Percentiles rank a stretch among this genome's conserved stretches.
Evolutionary conservation across 2,797 vertebrate genomes (phyloP).

Genomic region (Catamblyrhynchus diadema): DNA sequence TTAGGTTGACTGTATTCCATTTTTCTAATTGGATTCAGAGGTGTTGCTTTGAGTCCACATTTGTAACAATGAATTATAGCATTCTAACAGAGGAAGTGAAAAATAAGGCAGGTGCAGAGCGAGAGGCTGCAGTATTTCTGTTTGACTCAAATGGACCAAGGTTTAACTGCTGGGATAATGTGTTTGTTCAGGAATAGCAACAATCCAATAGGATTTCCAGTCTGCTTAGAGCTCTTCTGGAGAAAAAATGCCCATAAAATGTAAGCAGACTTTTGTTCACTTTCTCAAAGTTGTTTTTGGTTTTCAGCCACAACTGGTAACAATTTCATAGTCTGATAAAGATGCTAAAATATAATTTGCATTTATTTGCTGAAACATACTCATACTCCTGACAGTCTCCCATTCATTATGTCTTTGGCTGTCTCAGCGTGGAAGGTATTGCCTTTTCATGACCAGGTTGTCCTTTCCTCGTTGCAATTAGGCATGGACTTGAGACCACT

Average conservation of each 20-base stretch:
- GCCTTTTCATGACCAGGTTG: not conserved
- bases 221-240: not conserved
- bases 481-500: not conserved
- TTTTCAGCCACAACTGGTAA: not conserved
- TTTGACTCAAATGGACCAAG: not conserved
- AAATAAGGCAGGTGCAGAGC: not conserved
- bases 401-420: not conserved
- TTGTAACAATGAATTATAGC: not conserved
- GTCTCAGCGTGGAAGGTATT: not conserved
- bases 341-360: not conserved
- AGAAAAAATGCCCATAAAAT: not conserved
- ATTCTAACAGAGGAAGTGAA: not conserved
- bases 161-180: not conserved
- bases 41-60: not conserved
- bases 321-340: not conserved
- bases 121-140: not conserved
- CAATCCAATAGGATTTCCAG: not conserved
- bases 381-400: not conserved
- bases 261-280: not conserved
- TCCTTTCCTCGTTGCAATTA: not conserved
- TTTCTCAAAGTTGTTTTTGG: not conserved
- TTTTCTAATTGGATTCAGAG: not conserved
- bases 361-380: not conserved
- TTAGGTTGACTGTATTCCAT: not conserved
- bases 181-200: not conserved